Conservation (phyloP, 2,113 vertebrate genomes). For the Ammodramus savannarum region DNA sequence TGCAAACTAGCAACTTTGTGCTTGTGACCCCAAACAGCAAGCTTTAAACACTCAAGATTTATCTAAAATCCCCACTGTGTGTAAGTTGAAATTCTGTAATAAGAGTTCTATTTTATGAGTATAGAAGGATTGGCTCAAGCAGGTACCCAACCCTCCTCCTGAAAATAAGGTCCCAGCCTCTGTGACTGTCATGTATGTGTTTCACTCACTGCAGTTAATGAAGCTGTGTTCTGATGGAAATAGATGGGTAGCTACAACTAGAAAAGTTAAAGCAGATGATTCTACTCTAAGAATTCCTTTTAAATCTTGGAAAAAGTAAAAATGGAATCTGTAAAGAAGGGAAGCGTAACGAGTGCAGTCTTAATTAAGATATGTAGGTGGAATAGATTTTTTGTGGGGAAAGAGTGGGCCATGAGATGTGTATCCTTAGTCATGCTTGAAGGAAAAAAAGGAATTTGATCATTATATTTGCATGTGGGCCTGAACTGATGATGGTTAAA, state of each 20-base stretch:
- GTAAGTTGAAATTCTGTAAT: neutral
- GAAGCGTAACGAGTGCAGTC: neutral
- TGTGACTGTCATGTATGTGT: neutral
- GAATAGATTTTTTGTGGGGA: neutral
- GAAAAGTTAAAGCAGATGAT: neutral
- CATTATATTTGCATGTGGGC: fast-evolving
- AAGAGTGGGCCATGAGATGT: neutral
- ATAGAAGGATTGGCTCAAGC: neutral
- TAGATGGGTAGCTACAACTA: neutral
- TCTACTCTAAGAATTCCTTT: neutral
- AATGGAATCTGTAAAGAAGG: neutral
- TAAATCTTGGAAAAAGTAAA: neutral
- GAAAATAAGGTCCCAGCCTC: neutral
- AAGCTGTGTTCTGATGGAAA: neutral
- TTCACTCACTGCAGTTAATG: neutral
- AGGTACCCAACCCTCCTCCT: neutral
- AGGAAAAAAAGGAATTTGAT: neutral
- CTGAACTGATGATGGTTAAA: neutral
- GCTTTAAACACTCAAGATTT: neutral
- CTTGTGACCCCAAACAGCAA: neutral
- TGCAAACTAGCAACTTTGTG: neutral
- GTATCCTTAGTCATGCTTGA: neutral
- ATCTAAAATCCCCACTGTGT: neutral
- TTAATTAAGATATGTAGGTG: neutral
- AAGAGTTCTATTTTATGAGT: neutral